phyloP scores from a whole-genome alignment of 2,888 invertebrate species.

The Lissocephala sabroskyi region DNA sequence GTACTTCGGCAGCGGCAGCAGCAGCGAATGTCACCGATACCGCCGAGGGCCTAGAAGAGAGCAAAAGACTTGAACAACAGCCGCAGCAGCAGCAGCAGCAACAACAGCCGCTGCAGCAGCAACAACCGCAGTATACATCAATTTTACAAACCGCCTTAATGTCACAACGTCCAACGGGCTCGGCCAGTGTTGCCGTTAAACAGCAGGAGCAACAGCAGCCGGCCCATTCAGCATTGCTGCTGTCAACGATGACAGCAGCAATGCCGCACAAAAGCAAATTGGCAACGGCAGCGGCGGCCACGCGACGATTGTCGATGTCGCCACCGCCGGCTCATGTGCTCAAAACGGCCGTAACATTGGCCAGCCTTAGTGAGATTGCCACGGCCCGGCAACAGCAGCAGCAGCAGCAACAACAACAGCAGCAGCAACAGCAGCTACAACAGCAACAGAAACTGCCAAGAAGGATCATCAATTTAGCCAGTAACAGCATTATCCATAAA shows the following conservation, averaged over 20 bases:
- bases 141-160: constrained; percentile 71
- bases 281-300: constrained; percentile 21
- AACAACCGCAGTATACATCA: constrained; percentile 64
- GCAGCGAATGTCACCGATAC: constrained; percentile 3
- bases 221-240: not conserved
- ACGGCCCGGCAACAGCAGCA: constrained; percentile 59
- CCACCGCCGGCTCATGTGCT: constrained; percentile 61
- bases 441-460: constrained; percentile 48
- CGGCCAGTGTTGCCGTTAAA: constrained; percentile 30
- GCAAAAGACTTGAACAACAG: constrained; percentile 61
- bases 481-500: constrained; percentile 24
- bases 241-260: too few relatives aligned
- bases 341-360: constrained; percentile 66
- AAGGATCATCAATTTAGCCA: constrained; percentile 49
- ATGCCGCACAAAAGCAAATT: too few relatives aligned
- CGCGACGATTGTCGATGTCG: constrained; percentile 21
- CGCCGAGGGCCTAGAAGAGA: constrained; percentile 36
- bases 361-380: constrained; percentile 65
- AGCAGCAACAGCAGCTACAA: constrained; percentile 13
- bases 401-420: constrained; percentile 36
- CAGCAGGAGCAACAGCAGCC: constrained; percentile 18
- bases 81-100: constrained; percentile 49
- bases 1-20: constrained; percentile 24
- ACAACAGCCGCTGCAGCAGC: constrained; percentile 31
- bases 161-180: constrained; percentile 67